Evolutionary conservation across 2,888 invertebrate genomes (phyloP), one percentile per base, ranked within the genome.

Genomic region (Nomada fucata): DNA sequence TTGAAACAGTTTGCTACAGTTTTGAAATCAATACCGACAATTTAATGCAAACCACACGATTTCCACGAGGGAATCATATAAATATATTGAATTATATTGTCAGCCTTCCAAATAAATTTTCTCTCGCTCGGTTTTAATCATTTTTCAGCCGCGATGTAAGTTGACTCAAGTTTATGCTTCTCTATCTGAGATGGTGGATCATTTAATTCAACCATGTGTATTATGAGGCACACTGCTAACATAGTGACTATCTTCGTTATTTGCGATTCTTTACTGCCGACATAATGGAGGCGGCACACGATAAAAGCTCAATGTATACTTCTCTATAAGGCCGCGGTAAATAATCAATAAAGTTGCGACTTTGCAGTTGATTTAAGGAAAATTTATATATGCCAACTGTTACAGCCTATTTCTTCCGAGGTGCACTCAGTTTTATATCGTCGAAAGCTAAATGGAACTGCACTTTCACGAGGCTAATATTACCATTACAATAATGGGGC

Each of bases 201-300:
- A 55, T 69, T 69, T 67, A 26, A 52, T 50, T 61, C 60, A 9
- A 26, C 29, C 29, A n/a, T 47, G 15, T 9, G 44, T 26, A 71
- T 60, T 79, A 79, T 67, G 36, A 59, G 42, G 10, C 11, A 23
- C 57, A 29, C 26, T 9, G 36, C 20, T 1, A 42, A 20, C 50
- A 57, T 44, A 11, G 20, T 13, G 15, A 29, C 9, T 79, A 79
- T 79, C 76, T 69, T 47, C 63, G 64, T 65, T 79, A 79, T 79
- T 70, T 79, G 65, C 65, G 60, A 23, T 65, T 77, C 20, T 70
- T 76, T 70, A 79, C n/a, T 13, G 23, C 47, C 20, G 23, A 13
- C 15, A 18, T 23, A 79, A 60, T 71, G 36, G 65, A 29, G 70
- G 70, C 64, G 67, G 47, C 13, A 18, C 10, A 9, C 23, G 70